Evolutionary conservation across 1,140 invertebrate genomes (phyloP).

Genomic region (Rhopalosiphum padi): DNA sequence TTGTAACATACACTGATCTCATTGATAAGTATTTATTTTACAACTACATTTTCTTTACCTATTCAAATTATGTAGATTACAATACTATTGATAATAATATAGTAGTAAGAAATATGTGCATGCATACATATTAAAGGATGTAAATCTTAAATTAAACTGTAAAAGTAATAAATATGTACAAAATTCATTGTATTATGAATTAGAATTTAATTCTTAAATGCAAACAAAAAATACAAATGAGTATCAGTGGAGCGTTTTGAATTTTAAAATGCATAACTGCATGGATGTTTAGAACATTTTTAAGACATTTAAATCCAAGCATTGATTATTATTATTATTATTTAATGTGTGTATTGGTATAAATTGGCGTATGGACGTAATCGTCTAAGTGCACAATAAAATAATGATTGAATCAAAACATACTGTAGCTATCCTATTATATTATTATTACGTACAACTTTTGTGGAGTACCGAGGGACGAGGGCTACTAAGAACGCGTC

Average conservation of each 20-base stretch:
- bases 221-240: neutral
- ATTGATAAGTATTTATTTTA: too few relatives aligned
- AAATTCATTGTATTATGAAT: neutral
- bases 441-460: neutral
- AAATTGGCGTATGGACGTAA: neutral
- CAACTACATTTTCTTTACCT: too few relatives aligned
- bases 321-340: neutral
- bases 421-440: neutral
- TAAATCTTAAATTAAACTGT: neutral
- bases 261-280: neutral
- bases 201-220: neutral
- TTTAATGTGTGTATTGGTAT: neutral
- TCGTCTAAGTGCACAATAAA: constrained; percentile 43
- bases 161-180: too few relatives aligned
- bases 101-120: neutral
- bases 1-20: too few relatives aligned
- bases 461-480: neutral
- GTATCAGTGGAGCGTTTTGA: neutral
- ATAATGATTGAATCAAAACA: neutral
- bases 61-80: too few relatives aligned
- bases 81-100: too few relatives aligned
- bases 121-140: neutral
- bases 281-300: neutral
- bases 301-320: neutral
- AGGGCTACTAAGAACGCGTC: neutral